Evolutionary conservation across 2,888 invertebrate genomes (phyloP).

Genomic region (Rapana venosa): DNA sequence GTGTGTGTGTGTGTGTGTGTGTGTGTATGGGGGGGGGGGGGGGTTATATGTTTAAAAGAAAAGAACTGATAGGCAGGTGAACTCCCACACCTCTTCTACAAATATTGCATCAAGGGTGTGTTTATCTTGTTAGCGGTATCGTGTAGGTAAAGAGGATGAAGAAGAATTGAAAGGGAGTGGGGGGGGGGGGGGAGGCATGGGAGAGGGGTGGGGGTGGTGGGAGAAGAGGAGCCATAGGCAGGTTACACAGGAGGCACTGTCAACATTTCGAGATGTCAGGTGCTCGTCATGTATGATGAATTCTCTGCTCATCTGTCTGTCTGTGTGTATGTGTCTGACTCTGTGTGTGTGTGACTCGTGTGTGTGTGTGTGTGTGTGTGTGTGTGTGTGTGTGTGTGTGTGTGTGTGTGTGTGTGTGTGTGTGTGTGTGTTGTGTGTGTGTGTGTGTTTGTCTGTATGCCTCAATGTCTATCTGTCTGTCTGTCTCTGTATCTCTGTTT

Average conservation of each 20-base stretch:
- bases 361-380: not conserved
- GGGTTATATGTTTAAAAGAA: too few relatives aligned
- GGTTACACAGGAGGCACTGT: not conserved
- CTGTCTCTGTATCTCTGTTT: not conserved
- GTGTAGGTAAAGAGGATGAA: too few relatives aligned
- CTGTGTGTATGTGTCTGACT: not conserved
- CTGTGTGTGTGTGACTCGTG: not conserved
- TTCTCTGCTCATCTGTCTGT: not conserved
- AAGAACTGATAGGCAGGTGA: too few relatives aligned
- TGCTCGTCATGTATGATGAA: not conserved
- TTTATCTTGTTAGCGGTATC: too few relatives aligned
- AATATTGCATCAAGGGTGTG: too few relatives aligned
- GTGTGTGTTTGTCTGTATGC: not conserved
- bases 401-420: not conserved
- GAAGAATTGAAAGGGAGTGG: too few relatives aligned
- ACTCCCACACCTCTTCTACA: too few relatives aligned
- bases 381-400: not conserved
- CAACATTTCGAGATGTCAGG: not conserved
- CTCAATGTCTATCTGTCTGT: not conserved
- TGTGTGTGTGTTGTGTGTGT: not conserved
- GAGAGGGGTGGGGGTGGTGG: too few relatives aligned
- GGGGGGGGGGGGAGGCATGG: too few relatives aligned
- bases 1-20: too few relatives aligned
- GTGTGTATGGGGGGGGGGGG: too few relatives aligned
- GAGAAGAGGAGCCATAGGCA: too few relatives aligned